Conservation (phyloP, 2,888 invertebrate genomes). For the Caenorhabditis sulstoni region DNA sequence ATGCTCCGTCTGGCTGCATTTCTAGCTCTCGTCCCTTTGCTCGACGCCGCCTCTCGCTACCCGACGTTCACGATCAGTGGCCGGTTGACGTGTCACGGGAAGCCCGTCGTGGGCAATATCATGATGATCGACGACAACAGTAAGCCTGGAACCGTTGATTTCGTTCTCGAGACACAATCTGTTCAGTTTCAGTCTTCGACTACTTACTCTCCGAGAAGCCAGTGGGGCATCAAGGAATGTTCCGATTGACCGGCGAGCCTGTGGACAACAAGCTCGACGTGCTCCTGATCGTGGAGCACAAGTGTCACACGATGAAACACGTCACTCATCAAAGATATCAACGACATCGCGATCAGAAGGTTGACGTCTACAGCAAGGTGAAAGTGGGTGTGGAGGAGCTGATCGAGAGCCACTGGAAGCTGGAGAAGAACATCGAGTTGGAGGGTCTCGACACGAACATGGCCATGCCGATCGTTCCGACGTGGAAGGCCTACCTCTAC, state of each 20-base stretch:
- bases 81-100: conserved; percentile 18
- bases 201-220: conserved; percentile 19
- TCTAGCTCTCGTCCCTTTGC: background rate
- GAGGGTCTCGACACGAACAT: background rate
- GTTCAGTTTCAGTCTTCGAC: conserved; percentile 25
- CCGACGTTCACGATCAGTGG: conserved; percentile 20
- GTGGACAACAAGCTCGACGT: conserved; percentile 27
- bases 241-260: conserved; percentile 27
- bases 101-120: conserved; percentile 30
- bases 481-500: conserved; percentile 25
- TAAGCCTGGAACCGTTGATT: conserved; percentile 5
- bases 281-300: conserved; percentile 25
- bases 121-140: conserved; percentile 38
- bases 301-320: conserved; percentile 13
- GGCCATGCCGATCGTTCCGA: conserved; percentile 9
- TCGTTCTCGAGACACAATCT: too few species aligned
- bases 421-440: conserved; percentile 37
- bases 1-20: conserved; percentile 9
- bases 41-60: conserved; percentile 4
- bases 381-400: conserved; percentile 12
- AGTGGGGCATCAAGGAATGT: conserved; percentile 19
- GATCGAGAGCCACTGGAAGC: conserved; percentile 11
- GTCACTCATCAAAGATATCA: background rate
- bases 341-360: conserved; percentile 11
- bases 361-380: conserved; percentile 21